Conservation (phyloP, 2,113 vertebrate species). For the Pluvianellus socialis region DNA sequence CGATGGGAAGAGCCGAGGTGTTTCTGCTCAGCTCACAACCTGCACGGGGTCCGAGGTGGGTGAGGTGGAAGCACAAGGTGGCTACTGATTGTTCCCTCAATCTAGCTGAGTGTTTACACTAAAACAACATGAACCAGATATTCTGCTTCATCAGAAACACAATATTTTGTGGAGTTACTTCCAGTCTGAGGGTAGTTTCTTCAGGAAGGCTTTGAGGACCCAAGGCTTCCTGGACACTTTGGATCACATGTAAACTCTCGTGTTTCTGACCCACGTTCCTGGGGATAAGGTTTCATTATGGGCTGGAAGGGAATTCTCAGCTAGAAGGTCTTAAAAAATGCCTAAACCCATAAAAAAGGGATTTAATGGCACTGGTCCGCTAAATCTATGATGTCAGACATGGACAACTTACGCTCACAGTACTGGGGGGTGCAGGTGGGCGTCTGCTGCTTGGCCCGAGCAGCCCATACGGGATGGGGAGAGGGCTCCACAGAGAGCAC, state of each 20-base stretch:
- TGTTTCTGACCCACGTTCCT: background rate
- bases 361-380: background rate
- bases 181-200: background rate
- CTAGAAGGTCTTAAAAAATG: background rate
- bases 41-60: accelerated
- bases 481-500: background rate
- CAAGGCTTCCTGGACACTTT: background rate
- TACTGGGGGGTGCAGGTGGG: background rate
- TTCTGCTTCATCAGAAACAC: background rate
- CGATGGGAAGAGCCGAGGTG: accelerated
- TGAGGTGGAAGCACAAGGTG: background rate
- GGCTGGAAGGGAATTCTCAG: background rate
- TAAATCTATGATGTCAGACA: background rate
- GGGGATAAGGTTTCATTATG: background rate
- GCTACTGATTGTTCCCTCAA: background rate
- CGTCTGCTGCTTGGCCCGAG: background rate
- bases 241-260: background rate
- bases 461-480: background rate
- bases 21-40: background rate
- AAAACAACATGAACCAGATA: background rate
- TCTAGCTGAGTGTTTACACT: background rate
- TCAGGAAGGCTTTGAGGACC: background rate
- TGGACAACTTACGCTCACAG: background rate
- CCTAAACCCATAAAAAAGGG: background rate
- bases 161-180: background rate